Evolutionary conservation across 2,888 invertebrate species (phyloP).

Genomic region (Bellardia bayeri): DNA sequence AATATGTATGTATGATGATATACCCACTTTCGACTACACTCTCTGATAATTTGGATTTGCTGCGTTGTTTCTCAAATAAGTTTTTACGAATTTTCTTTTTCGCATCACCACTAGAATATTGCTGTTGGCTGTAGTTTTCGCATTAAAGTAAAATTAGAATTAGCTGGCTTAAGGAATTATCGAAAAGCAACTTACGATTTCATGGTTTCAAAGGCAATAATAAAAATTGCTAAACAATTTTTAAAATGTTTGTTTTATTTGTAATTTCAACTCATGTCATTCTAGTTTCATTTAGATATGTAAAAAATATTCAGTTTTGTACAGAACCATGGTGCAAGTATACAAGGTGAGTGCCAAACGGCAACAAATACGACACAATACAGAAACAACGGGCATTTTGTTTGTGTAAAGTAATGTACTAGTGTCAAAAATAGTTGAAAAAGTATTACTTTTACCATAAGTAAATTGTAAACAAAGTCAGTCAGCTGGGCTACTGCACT

Average conservation of each 20-base stretch:
- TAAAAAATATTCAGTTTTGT: no score
- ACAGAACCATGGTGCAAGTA: no score
- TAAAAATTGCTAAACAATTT: background rate
- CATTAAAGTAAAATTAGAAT: background rate
- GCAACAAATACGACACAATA: no score
- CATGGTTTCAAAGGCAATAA: background rate
- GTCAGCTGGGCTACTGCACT: no score
- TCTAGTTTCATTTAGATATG: background rate
- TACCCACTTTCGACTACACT: constrained; percentile 1
- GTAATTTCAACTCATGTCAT: background rate
- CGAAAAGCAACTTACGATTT: constrained; percentile 36
- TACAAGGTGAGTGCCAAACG: no score
- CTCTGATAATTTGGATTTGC: background rate
- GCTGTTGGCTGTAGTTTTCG: background rate
- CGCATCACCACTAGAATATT: background rate
- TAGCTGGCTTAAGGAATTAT: background rate
- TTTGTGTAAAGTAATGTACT: no score
- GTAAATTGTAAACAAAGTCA: no score
- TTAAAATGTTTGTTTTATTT: background rate
- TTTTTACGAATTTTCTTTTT: constrained; percentile 35
- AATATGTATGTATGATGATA: background rate
- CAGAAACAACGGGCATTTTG: no score
- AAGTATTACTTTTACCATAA: no score
- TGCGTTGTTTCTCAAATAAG: constrained; percentile 16
- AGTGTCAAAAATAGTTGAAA: no score